Conservation (phyloP, 2,113 vertebrate species). For the Sorex fumeus region DNA sequence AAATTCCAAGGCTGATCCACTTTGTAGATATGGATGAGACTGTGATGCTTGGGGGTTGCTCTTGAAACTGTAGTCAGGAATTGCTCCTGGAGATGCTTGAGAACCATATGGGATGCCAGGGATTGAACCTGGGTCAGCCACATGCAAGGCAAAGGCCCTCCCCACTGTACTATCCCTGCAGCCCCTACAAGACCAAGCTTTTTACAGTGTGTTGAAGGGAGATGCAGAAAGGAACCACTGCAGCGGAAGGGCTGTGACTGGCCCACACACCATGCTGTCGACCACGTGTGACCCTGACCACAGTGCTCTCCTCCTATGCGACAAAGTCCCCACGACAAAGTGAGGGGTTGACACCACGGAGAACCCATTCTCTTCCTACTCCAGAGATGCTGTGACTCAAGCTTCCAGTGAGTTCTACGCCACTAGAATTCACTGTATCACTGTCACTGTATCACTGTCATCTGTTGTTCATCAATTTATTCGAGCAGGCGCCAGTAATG, state of each 20-base stretch:
- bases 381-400: accelerated
- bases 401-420: slow-evolving; percentile 56
- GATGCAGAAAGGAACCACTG: neutral
- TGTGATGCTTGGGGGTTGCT: too few relatives aligned
- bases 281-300: neutral
- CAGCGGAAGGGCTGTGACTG: neutral
- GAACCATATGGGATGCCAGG: too few relatives aligned
- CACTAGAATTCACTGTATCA: slow-evolving; percentile 73
- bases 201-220: neutral
- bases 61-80: too few relatives aligned
- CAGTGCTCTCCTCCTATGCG: neutral
- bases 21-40: too few relatives aligned
- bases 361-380: neutral
- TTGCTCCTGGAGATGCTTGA: too few relatives aligned
- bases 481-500: too few relatives aligned
- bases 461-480: too few relatives aligned
- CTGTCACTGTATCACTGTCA: too few relatives aligned
- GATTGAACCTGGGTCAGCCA: too few relatives aligned
- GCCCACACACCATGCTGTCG: accelerated
- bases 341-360: neutral
- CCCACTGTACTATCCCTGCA: too few relatives aligned
- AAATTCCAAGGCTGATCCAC: too few relatives aligned
- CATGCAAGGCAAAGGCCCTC: too few relatives aligned
- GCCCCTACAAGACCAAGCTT: neutral
- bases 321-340: neutral